A percentile compares a stretch with the other conserved stretches of the same genome.
These are phyloP conservation scores for Anoura caudifer DNA, from an alignment of 2,113 vertebrate species.

Conservation along the genomic window DNA sequence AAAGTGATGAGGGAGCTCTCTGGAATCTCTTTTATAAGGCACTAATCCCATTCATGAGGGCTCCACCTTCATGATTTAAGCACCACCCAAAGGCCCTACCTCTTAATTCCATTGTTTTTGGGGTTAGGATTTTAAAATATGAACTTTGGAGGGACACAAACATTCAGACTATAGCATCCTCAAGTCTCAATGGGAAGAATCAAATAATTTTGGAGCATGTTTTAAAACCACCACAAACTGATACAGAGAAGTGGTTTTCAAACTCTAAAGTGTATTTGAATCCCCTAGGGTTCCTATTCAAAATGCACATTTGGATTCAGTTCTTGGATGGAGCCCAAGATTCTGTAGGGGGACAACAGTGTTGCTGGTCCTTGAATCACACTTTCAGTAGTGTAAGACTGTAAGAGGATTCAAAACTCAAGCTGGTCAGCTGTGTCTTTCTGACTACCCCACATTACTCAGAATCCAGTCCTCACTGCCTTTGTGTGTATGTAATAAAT, in stretches of 20 bases:
- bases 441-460: neutral
- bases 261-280: neutral
- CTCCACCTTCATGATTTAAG: too few species aligned
- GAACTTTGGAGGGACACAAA: neutral
- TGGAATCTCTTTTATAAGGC: neutral
- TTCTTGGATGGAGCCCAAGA: neutral
- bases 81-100: too few species aligned
- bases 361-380: neutral
- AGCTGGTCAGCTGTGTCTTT: neutral
- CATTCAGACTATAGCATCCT: neutral
- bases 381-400: neutral
- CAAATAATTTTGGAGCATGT: neutral
- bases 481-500: neutral
- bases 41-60: neutral
- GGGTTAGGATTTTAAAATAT: neutral
- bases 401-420: neutral
- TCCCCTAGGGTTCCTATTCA: neutral
- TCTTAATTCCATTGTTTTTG: neutral
- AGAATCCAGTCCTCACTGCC: neutral
- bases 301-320: neutral
- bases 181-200: neutral
- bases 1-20: neutral
- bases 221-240: neutral
- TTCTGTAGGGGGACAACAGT: neutral
- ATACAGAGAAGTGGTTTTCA: neutral